Evolutionary conservation across 1,140 invertebrate genomes (phyloP).

Genomic region (Temnothorax nylanderi): DNA sequence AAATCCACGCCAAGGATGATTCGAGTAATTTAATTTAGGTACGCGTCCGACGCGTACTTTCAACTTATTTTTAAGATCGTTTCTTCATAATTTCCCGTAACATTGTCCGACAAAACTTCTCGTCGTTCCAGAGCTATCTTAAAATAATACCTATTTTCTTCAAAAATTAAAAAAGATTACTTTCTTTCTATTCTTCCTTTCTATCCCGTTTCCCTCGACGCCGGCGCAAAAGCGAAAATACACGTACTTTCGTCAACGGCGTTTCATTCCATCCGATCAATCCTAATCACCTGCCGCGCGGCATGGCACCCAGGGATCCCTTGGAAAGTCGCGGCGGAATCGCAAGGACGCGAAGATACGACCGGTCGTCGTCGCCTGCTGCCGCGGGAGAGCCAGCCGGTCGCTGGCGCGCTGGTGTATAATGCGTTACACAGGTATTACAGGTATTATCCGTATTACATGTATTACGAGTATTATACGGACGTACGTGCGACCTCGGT

Average conservation of each 20-base stretch:
- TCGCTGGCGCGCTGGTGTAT: conserved; percentile 73
- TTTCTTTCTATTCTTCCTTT: background rate
- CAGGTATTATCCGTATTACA: conserved; percentile 84
- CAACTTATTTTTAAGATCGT: background rate
- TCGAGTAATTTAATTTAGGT: conserved; percentile 14
- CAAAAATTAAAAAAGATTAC: background rate
- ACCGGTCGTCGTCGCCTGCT: conserved; percentile 72
- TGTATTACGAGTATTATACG: conserved; percentile 83
- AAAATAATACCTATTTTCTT: background rate
- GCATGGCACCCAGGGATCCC: background rate
- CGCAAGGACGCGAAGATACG: conserved; percentile 76
- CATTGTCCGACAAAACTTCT: background rate
- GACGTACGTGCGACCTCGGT: conserved; percentile 82
- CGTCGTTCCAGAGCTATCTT: background rate
- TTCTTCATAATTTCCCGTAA: background rate
- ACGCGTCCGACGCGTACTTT: background rate
- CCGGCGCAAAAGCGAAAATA: background rate
- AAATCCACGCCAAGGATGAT: conserved; percentile 33
- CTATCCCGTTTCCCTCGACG: background rate
- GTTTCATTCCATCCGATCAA: background rate
- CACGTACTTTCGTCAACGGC: background rate
- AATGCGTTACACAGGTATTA: conserved; percentile 84
- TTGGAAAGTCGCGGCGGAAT: conserved; percentile 52
- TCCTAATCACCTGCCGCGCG: conserved; percentile 21
- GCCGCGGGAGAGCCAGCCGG: conserved; percentile 52